Conservation (phyloP, 2,797 vertebrate species). For the Channallabes apus region DNA sequence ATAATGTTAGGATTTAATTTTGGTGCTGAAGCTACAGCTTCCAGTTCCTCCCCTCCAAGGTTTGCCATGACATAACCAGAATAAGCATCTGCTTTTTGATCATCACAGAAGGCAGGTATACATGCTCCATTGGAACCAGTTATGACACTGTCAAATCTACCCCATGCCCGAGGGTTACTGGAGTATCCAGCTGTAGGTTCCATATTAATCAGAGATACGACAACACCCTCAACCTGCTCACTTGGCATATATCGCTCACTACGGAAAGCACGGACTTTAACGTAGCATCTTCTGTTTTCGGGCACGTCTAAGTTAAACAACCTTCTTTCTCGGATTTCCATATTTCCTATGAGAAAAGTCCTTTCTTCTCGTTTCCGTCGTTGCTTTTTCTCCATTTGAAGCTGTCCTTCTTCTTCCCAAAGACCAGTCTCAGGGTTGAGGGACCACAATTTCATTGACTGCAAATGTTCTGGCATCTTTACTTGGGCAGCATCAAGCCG, state of each 20-base stretch:
- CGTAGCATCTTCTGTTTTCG: conserved; percentile 90
- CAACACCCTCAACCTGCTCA: conserved; percentile 92
- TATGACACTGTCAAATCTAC: conserved; percentile 91
- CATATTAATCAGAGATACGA: conserved; percentile 90
- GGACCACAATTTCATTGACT: conserved; percentile 96
- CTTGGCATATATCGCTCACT: conserved; percentile 92
- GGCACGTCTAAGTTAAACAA: conserved; percentile 97
- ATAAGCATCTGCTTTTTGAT: conserved; percentile 87
- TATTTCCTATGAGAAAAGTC: conserved; percentile 94
- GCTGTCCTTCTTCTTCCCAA: conserved; percentile 94
- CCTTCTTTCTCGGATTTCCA: conserved; percentile 95
- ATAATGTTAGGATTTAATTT: conserved; percentile 87
- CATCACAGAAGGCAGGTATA: conserved; percentile 93
- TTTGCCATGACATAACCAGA: conserved; percentile 89
- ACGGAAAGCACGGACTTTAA: conserved; percentile 92
- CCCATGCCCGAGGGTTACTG: conserved; percentile 94
- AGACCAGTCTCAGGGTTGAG: conserved; percentile 92
- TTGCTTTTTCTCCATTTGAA: conserved; percentile 79
- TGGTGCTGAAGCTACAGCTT: conserved; percentile 87
- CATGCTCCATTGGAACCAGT: conserved; percentile 91
- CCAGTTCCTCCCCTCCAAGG: conserved; percentile 91
- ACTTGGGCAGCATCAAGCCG: conserved; percentile 89
- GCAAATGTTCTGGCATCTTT: conserved; percentile 86
- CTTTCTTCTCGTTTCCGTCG: conserved; percentile 89
- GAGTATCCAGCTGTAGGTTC: conserved; percentile 90